Conservation (phyloP, 2,113 vertebrate species). For the Carollia perspicillata region DNA sequence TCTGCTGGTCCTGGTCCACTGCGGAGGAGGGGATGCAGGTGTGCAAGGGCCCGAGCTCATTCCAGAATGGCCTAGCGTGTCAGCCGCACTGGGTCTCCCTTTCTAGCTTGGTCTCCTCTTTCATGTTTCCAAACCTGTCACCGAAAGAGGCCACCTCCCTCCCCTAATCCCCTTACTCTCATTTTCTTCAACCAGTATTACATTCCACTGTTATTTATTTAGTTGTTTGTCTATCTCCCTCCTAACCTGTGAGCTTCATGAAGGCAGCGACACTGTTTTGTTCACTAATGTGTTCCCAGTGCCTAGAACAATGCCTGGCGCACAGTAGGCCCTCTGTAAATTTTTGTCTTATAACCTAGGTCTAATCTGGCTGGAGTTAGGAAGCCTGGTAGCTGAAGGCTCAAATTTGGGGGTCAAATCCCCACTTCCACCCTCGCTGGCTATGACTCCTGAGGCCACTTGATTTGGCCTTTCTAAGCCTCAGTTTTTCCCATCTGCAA, state of each 20-base stretch:
- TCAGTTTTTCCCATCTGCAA: neutral
- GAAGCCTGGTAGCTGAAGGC: accelerated
- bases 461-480: neutral
- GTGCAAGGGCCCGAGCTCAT: accelerated
- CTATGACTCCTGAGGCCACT: neutral
- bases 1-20: neutral
- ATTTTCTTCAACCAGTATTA: neutral
- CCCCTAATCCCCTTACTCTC: neutral
- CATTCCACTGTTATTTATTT: neutral
- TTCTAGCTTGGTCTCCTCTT: neutral
- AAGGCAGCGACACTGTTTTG: neutral
- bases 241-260: neutral
- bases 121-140: neutral
- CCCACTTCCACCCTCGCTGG: neutral
- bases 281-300: neutral
- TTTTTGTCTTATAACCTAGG: neutral
- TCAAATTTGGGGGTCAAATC: neutral
- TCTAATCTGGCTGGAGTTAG: neutral
- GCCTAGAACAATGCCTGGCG: neutral
- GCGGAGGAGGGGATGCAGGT: no score
- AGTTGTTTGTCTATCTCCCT: neutral
- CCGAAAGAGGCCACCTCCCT: neutral
- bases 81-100: accelerated
- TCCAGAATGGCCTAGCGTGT: neutral
- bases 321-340: neutral